Percentiles rank a stretch among this genome's conserved stretches.
Conservation (phyloP, 1,140 invertebrate genomes). For the Aleiodes sp. region DNA sequence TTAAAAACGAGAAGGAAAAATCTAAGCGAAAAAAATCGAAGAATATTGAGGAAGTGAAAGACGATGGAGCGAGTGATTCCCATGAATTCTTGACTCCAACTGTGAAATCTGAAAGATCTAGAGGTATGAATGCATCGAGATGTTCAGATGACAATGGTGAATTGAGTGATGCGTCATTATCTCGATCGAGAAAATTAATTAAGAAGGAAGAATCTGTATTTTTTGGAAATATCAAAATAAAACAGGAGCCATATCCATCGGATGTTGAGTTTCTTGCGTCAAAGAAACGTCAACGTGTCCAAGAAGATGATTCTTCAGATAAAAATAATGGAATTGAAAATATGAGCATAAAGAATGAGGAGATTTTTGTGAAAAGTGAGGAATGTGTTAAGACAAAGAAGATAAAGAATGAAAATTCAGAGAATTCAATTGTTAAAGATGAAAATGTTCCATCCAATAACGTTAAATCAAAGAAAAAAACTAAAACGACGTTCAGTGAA, state of each 20-base stretch:
- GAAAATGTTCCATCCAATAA: not conserved
- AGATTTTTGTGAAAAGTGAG: not conserved
- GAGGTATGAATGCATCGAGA: no score
- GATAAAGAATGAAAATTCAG: not conserved
- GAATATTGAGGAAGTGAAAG: no score
- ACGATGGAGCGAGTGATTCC: not conserved
- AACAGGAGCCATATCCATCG: slow-evolving; percentile 29
- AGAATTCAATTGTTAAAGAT: not conserved
- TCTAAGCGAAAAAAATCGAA: no score
- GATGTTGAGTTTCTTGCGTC: slow-evolving; percentile 16
- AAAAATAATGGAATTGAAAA: not conserved
- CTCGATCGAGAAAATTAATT: slow-evolving; percentile 29
- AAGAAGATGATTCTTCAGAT: not conserved
- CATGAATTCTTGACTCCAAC: no score
- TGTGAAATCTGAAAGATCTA: no score
- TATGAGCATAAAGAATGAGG: not conserved
- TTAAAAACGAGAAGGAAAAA: no score
- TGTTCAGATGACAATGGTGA: not conserved
- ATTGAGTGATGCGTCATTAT: not conserved
- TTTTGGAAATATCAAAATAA: slow-evolving; percentile 23
- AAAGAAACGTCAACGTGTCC: not conserved
- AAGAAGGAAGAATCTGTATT: slow-evolving; percentile 11
- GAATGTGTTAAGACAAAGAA: not conserved
- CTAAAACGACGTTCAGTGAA: slow-evolving; percentile 22
- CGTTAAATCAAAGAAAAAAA: slow-evolving; percentile 16